These are phyloP conservation scores for Autographa gamma DNA, from an alignment of 2,888 invertebrate genomes.

Conservation along the genomic window DNA sequence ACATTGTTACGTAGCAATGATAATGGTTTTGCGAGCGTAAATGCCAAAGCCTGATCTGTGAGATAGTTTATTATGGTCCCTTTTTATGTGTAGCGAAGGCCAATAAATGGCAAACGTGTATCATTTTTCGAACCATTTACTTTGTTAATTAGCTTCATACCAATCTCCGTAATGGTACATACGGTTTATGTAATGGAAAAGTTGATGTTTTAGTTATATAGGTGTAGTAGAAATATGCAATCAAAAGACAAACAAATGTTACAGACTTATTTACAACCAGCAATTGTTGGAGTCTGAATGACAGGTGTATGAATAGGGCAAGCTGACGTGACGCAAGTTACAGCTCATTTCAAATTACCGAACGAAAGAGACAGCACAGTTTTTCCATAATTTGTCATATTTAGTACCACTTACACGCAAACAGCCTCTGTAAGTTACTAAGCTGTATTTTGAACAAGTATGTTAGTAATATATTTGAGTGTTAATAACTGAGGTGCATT, in stretches of 20 bases:
- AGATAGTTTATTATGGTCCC: not conserved
- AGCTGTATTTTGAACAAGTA: conserved; percentile 12
- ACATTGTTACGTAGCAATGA: conserved; percentile 69
- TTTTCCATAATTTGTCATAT: conserved; percentile 39
- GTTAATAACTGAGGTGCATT: conserved; percentile 16
- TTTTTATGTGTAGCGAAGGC: conserved; percentile 1
- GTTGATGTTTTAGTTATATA: not conserved
- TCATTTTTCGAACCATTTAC: not conserved
- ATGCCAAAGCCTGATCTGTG: conserved; percentile 17
- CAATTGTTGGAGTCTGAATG: conserved; percentile 58
- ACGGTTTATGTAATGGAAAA: not conserved
- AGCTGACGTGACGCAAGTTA: conserved; percentile 72
- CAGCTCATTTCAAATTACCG: conserved; percentile 58
- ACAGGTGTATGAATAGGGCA: conserved; percentile 67
- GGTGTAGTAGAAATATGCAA: conserved; percentile 25
- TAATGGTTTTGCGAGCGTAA: conserved; percentile 60
- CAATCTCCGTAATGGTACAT: not conserved
- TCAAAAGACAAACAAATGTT: conserved; percentile 28
- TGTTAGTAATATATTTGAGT: conserved; percentile 20
- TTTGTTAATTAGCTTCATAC: not conserved
- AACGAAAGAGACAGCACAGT: conserved; percentile 44
- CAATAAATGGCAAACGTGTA: conserved; percentile 1
- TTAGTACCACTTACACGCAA: conserved; percentile 19
- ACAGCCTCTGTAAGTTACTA: not conserved
- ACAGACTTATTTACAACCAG: conserved; percentile 22